Percentiles rank a stretch among this genome's conserved stretches.
phyloP scores from a whole-genome alignment of 2,113 vertebrate genomes.

The Bubo scandiacus region DNA sequence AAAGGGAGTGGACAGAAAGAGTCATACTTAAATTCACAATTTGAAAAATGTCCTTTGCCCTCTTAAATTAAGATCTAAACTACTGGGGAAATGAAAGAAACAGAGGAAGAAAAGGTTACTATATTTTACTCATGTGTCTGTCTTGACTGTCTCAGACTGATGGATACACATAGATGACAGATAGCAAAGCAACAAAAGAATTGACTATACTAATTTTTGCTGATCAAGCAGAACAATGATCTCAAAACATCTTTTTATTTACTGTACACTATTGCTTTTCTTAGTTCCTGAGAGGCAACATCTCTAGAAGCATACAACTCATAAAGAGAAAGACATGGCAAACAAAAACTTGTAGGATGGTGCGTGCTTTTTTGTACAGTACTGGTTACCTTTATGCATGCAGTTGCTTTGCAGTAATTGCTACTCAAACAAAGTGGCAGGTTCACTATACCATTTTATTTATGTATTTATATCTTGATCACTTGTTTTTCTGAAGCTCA shows the following conservation, averaged over 20 bases:
- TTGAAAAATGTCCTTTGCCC: background rate
- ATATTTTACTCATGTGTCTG: background rate
- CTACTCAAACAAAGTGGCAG: background rate
- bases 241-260: background rate
- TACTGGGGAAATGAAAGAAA: background rate
- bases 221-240: background rate
- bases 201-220: background rate
- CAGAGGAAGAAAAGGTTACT: background rate
- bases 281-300: background rate
- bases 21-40: background rate
- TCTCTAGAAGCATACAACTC: background rate
- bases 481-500: background rate
- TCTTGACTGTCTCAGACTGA: background rate
- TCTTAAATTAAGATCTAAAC: background rate
- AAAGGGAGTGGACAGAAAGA: background rate
- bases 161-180: background rate
- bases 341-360: background rate
- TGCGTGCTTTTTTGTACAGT: background rate
- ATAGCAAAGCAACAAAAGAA: background rate
- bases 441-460: background rate
- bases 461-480: background rate
- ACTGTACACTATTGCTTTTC: background rate
- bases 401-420: background rate
- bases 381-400: background rate
- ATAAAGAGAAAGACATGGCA: background rate